Base-by-base conservation (phyloP, 2,888 invertebrate genomes). In the Brachylomia viminalis region DNA sequence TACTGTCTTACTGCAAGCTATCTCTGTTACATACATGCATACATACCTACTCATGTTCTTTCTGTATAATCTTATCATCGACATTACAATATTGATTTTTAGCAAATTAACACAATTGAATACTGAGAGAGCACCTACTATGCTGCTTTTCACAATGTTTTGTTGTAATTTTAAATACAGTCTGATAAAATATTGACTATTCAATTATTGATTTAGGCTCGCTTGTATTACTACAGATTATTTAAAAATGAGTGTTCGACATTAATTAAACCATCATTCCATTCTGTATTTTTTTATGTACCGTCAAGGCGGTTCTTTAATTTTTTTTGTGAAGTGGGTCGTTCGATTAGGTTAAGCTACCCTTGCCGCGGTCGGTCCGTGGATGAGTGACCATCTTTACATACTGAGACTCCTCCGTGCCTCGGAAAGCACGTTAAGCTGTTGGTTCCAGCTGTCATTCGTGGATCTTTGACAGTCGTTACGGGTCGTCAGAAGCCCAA, bases 241-340 rank as follows among this genome's bases (percentile, higher is more conserved):
- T 77, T 62, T 62, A 56, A 7, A 20, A 27, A 72, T 66, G 33
- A n/a, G 5, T 76, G 59, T 68, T 38, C 54, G n/a, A 78, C 52
- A 47, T 61, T 27, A 45, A 77, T 77, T 78, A 38, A 77, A 77
- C 38, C 69, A 77, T 23, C 33, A 33, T 52, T 68, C 68, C 67
- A 68, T 52, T 66, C 38, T 11, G 3, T 27, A 2, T 61, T 23
- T 30, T 75, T 77, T 76, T 62, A 33, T 59, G 42, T 58, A 23
- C 4, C 6, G 27, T n/a, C 3, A n/a, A 64, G 11, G 66, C n/a
- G 66, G 77, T 59, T 66, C 20, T 66, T 23, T 13, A 49, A 1
- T 30, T 49, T 56, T 42, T 73, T 77, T 61, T 1, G 33, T 49
- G n/a, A n/a, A n/a, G n/a, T n/a, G n/a, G n/a, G n/a, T n/a, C n/a